Evolutionary conservation across 1,140 invertebrate genomes (phyloP), one percentile per base, ranked within the genome.

Genomic region (Drosophila ananassae): DNA sequence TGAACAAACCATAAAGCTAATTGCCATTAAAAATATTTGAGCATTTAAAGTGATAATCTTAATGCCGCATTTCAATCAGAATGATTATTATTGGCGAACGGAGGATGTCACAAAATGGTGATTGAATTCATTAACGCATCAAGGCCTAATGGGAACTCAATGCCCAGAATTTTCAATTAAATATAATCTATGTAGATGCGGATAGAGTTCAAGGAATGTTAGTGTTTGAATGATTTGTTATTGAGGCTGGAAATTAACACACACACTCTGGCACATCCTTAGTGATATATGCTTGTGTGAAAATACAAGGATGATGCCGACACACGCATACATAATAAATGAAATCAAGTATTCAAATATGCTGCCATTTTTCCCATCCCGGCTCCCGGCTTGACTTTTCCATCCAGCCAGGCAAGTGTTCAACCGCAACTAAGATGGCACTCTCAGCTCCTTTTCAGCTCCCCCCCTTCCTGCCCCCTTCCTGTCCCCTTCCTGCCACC

Each of bases 291-390:
- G 13, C 22, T 17, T 47, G 8, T 47, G 41, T 7, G 13, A 50
- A 60, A 10, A 34, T 53, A 32, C 30, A 52, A 48, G 13, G 51
- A 39, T 30, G 8, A 37, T 12, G 32, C 25, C 13, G 46, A 13
- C 56, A 52, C 54, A 72, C 53, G 34, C 44, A 68, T 41, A 57
- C 64, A 54, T 39, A 62, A 68, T 77, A 60, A 71, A 79, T 71
- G 46, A 69, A 79, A 83, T 83, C 66, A 83, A 83, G 71, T 84
- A 83, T 83, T 83, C 76, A 83, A 84, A 83, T 79, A 67, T 76
- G 75, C 46, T 79, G 52, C 71, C 63, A 79, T 68, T 50, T 34
- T 46, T n/a, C 50, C 50, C 10, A 25, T 2, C 50, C 50, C 8
- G 2, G 4, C 6, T n/a, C 17, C 7, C 4, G 13, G 9, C 51